These are phyloP conservation scores for Lithophane leautieri DNA, from an alignment of 2,888 invertebrate genomes.

Conservation along the genomic window DNA sequence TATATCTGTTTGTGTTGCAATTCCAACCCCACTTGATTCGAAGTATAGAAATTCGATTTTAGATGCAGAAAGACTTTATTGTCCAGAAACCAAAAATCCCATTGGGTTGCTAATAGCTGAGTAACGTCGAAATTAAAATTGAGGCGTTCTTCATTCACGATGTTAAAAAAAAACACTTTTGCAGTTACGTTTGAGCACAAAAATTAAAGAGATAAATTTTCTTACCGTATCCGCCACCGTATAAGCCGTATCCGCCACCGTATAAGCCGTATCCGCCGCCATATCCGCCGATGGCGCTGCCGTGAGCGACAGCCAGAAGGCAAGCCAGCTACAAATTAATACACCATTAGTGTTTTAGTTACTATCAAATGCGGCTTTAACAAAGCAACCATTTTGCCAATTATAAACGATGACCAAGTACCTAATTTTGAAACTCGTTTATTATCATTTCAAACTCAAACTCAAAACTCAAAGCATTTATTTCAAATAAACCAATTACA, in stretches of 20 bases:
- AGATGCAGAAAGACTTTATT: neutral
- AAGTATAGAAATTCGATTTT: neutral
- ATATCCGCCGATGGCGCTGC: slow-evolving; percentile 63
- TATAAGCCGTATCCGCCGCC: slow-evolving; percentile 46
- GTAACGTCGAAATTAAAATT: neutral
- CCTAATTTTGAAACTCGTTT: too few species aligned
- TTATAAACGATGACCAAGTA: too few species aligned
- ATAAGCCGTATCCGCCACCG: slow-evolving; percentile 29
- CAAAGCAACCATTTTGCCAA: neutral
- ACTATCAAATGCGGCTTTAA: too few species aligned
- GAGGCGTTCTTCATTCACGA: neutral
- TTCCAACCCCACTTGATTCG: neutral
- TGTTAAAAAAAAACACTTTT: neutral
- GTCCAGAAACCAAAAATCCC: neutral
- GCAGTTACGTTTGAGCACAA: neutral
- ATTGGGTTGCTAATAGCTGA: neutral
- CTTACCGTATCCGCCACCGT: slow-evolving; percentile 61
- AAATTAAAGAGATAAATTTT: neutral
- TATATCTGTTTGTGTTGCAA: neutral
- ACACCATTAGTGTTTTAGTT: neutral
- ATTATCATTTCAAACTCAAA: too few species aligned
- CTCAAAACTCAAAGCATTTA: too few species aligned
- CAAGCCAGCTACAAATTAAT: slow-evolving; percentile 76
- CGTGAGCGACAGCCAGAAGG: slow-evolving; percentile 78
- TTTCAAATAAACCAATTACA: too few species aligned